phyloP scores from a whole-genome alignment of 2,888 invertebrate species.

The Palloptera scutellata region DNA sequence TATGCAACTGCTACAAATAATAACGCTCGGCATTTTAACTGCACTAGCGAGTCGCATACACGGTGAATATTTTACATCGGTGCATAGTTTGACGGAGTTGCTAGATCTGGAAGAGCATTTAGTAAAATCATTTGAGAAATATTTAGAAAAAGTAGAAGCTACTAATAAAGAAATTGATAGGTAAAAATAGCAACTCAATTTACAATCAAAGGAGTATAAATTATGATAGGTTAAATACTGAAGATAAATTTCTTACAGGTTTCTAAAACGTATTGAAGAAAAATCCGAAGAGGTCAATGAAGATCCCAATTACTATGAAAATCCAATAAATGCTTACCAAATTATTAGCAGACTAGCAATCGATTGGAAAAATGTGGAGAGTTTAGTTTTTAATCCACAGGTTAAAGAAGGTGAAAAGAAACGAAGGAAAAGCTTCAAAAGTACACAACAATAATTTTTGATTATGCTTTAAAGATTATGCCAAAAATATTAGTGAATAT shows the following conservation, averaged over 20 bases:
- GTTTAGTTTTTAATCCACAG: slow-evolving; percentile 24
- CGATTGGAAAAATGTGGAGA: slow-evolving; percentile 46
- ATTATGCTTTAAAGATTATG: not conserved
- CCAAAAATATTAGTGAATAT: not conserved
- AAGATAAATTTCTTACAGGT: not conserved
- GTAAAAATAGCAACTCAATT: no score
- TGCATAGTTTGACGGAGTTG: slow-evolving; percentile 33
- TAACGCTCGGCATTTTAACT: slow-evolving; percentile 6
- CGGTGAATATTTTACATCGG: slow-evolving; percentile 40
- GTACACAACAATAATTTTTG: no score
- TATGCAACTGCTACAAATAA: no score
- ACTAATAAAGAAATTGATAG: no score
- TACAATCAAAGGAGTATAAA: not conserved
- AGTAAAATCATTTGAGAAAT: slow-evolving; percentile 34
- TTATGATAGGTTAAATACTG: not conserved
- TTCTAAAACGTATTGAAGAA: slow-evolving; percentile 22
- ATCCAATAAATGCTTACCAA: slow-evolving; percentile 47
- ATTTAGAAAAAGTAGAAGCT: slow-evolving; percentile 27
- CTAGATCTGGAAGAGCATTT: slow-evolving; percentile 29
- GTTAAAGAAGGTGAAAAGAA: slow-evolving; percentile 30
- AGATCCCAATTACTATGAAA: slow-evolving; percentile 38
- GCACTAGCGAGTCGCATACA: slow-evolving; percentile 12
- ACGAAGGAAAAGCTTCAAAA: not conserved
- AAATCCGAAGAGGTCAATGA: slow-evolving; percentile 26
- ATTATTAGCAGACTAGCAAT: slow-evolving; percentile 44